These are phyloP conservation scores for Axis porcinus DNA, from an alignment of 2,113 vertebrate genomes.

Conservation along the genomic window DNA sequence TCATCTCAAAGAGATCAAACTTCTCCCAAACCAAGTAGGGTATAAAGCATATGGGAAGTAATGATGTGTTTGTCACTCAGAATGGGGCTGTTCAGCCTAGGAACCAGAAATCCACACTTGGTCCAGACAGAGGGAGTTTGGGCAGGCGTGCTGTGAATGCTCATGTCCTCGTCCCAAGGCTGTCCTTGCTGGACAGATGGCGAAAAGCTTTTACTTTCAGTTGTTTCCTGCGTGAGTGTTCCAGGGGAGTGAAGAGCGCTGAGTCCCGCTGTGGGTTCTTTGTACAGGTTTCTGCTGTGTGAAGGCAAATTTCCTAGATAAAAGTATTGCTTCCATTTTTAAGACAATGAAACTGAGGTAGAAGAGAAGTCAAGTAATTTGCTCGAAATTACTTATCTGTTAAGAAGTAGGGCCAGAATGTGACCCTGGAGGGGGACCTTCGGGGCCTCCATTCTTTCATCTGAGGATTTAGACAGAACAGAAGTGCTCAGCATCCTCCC, in stretches of 20 bases:
- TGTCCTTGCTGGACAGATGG: background rate
- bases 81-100: background rate
- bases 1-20: background rate
- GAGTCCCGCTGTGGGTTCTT: background rate
- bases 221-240: background rate
- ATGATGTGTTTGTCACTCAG: background rate
- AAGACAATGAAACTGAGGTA: background rate
- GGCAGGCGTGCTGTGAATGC: accelerated
- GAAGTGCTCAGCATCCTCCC: background rate
- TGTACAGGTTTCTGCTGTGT: background rate
- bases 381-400: background rate
- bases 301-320: background rate
- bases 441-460: background rate
- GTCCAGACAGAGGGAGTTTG: background rate
- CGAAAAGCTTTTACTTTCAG: no score
- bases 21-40: background rate
- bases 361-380: background rate
- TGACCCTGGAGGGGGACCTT: background rate
- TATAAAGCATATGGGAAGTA: background rate
- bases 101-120: background rate
- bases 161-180: no score
- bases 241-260: no score
- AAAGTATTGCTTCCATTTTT: background rate
- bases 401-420: background rate
- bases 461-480: background rate